phyloP scores from a whole-genome alignment of 2,113 vertebrate genomes.

The Electrona antarctica region DNA sequence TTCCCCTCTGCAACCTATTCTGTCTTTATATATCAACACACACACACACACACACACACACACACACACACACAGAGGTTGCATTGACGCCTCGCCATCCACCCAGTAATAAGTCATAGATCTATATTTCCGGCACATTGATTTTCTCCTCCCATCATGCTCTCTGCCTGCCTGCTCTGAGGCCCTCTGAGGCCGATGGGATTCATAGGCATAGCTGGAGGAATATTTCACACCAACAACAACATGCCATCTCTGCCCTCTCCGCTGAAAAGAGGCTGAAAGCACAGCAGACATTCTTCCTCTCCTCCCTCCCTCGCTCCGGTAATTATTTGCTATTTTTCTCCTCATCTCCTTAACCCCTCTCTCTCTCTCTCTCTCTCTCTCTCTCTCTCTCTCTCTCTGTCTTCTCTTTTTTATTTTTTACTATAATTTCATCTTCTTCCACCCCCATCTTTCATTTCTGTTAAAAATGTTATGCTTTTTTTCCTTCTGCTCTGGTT shows the following conservation, averaged over 20 bases:
- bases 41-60: background rate
- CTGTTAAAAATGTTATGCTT: no score
- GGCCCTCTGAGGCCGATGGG: background rate
- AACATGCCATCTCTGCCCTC: conserved; percentile 10
- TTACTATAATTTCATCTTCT: background rate
- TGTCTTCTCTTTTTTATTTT: background rate
- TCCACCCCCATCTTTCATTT: background rate
- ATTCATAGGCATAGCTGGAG: background rate
- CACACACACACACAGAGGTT: background rate
- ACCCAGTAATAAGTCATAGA: conserved; percentile 5
- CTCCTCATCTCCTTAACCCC: background rate
- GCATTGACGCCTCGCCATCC: background rate
- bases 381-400: background rate
- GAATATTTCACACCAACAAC: conserved; percentile 26
- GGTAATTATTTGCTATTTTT: background rate
- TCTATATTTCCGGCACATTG: conserved; percentile 15
- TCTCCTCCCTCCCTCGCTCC: background rate
- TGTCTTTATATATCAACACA: no score
- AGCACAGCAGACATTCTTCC: background rate
- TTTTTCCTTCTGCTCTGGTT: no score
- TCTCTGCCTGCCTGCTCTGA: background rate
- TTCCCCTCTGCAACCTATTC: no score
- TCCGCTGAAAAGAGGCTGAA: conserved; percentile 25
- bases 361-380: background rate
- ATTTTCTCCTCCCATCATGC: conserved; percentile 26